These are phyloP conservation scores for Drosophila melanosoma DNA, from an alignment of 2,888 invertebrate genomes.

Conservation along the genomic window DNA sequence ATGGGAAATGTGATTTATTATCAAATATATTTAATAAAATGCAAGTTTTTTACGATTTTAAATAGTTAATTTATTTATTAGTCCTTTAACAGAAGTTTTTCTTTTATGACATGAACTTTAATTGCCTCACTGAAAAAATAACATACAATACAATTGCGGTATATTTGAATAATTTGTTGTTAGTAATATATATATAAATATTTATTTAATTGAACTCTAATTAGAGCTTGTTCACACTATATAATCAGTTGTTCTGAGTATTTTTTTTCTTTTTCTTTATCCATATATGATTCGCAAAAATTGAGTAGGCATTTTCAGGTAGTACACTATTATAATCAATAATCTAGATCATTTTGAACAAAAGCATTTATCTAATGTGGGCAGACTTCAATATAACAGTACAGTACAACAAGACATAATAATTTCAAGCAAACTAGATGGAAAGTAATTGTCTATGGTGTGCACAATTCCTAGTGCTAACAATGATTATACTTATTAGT, in stretches of 20 bases:
- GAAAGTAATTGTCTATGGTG: slow-evolving; percentile 21
- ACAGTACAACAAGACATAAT: slow-evolving; percentile 32
- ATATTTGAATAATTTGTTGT: slow-evolving; percentile 52
- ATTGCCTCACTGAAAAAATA: slow-evolving; percentile 54
- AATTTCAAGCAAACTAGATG: slow-evolving; percentile 21
- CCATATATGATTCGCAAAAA: slow-evolving; percentile 55
- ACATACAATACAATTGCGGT: slow-evolving; percentile 69
- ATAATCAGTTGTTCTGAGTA: slow-evolving; percentile 52
- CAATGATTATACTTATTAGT: slow-evolving; percentile 18
- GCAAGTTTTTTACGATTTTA: slow-evolving; percentile 20
- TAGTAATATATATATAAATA: slow-evolving; percentile 42
- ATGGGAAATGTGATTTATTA: not conserved
- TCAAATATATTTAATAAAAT: not conserved
- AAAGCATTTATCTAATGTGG: slow-evolving; percentile 63
- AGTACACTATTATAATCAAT: slow-evolving; percentile 28
- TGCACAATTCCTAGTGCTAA: slow-evolving; percentile 45
- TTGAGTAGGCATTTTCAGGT: slow-evolving; percentile 68
- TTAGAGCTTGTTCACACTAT: slow-evolving; percentile 30
- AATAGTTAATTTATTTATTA: slow-evolving; percentile 67
- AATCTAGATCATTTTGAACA: slow-evolving; percentile 51
- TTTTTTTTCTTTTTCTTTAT: slow-evolving; percentile 38
- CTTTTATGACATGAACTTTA: slow-evolving; percentile 46
- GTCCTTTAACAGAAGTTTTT: slow-evolving; percentile 60
- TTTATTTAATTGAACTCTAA: slow-evolving; percentile 45
- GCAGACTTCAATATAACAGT: slow-evolving; percentile 20